phyloP scores from a whole-genome alignment of 2,113 vertebrate genomes.

The Chlamydotis undulata region DNA sequence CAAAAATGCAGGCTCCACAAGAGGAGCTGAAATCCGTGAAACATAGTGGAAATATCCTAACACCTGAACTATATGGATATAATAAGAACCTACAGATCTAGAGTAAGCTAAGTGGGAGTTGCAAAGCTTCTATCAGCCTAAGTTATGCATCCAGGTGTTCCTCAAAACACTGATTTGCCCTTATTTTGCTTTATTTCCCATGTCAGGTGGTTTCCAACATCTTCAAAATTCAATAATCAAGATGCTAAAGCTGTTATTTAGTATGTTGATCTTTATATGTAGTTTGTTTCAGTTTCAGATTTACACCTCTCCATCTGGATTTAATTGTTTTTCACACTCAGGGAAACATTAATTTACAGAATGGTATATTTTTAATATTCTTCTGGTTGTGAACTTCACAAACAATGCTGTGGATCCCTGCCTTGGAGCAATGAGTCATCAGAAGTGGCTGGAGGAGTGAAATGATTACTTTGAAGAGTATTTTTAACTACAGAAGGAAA shows the following conservation, averaged over 20 bases:
- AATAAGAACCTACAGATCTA: neutral
- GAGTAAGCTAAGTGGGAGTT: neutral
- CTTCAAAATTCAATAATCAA: neutral
- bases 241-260: neutral
- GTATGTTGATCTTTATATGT: neutral
- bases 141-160: neutral
- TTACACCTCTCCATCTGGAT: neutral
- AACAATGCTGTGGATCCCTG: neutral
- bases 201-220: neutral
- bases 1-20: neutral
- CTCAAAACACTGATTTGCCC: neutral
- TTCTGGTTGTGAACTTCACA: neutral
- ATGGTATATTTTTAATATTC: constrained; percentile 4
- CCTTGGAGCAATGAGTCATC: constrained; percentile 48
- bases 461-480: constrained; percentile 53
- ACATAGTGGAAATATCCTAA: neutral
- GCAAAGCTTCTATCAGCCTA: neutral
- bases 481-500: constrained; percentile 69
- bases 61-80: neutral
- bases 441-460: constrained; percentile 32
- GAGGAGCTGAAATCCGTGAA: neutral
- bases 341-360: neutral
- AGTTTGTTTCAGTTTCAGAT: neutral
- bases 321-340: neutral
- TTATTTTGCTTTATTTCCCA: neutral